These are phyloP conservation scores for Turritopsis rubra DNA, from an alignment of 30 jellyfish, hydroid and myxozoan species.

Conservation along the genomic window DNA sequence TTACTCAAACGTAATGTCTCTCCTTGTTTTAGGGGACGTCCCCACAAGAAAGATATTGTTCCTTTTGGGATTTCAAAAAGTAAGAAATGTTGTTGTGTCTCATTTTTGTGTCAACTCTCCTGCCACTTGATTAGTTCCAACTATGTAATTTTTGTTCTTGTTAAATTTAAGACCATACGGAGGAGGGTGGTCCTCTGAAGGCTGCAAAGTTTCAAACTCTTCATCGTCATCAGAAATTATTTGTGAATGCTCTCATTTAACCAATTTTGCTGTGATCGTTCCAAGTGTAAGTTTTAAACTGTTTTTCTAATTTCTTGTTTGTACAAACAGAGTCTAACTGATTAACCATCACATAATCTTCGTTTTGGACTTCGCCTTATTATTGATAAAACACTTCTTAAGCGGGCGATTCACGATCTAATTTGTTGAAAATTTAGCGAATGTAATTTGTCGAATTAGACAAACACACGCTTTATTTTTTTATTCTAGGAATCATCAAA, in stretches of 20 bases:
- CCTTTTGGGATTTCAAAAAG: slow-evolving; percentile 32
- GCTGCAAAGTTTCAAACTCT: slow-evolving; percentile 35
- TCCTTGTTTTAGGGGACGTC: background rate
- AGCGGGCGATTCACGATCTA: too few relatives aligned
- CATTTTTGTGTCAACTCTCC: too few relatives aligned
- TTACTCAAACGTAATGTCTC: background rate
- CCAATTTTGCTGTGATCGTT: slow-evolving; percentile 71
- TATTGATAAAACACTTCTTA: too few relatives aligned
- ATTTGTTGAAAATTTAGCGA: too few relatives aligned
- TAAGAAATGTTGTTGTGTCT: background rate
- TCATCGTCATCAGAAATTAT: slow-evolving; percentile 30
- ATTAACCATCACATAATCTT: too few relatives aligned
- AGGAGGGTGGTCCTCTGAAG: slow-evolving; percentile 79
- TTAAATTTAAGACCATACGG: slow-evolving; percentile 37
- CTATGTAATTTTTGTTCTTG: background rate
- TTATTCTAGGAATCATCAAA: background rate
- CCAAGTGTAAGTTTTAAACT: slow-evolving; percentile 38
- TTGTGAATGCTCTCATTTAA: slow-evolving; percentile 77
- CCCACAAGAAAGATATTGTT: background rate
- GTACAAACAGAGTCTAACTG: background rate
- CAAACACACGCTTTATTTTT: too few relatives aligned
- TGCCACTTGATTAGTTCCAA: background rate
- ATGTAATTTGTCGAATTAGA: too few relatives aligned
- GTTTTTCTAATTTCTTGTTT: background rate
- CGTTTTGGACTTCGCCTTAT: too few relatives aligned